Evolutionary conservation across 2,113 vertebrate species (phyloP).

Genomic region (Ictidomys tridecemlineatus): DNA sequence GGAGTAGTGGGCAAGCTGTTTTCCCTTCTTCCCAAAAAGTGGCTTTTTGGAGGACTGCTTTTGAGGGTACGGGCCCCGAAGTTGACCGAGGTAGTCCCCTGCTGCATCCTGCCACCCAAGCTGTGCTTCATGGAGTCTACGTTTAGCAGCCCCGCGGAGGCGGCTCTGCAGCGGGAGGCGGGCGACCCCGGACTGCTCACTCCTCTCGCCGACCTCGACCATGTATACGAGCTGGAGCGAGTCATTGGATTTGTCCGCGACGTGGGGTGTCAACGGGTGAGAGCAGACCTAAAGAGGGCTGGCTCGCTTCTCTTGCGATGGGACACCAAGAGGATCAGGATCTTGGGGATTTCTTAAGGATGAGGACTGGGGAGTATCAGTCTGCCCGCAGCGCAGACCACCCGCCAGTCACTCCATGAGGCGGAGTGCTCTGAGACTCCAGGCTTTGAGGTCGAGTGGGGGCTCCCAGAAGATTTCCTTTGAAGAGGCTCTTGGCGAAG

Average conservation of each 20-base stretch:
- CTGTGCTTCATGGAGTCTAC: slow-evolving; percentile 83
- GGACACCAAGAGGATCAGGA: too few species aligned
- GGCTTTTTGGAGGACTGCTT: background rate
- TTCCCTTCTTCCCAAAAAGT: fast-evolving
- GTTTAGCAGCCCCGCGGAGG: slow-evolving; percentile 87
- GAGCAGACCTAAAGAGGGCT: background rate
- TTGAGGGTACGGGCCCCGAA: background rate
- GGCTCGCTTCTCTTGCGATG: background rate
- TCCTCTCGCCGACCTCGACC: slow-evolving; percentile 65
- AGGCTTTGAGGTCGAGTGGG: background rate
- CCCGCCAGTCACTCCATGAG: background rate
- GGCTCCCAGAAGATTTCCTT: background rate
- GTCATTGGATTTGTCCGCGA: slow-evolving; percentile 80
- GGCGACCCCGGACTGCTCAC: background rate
- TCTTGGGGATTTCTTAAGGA: background rate
- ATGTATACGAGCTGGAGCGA: slow-evolving; percentile 86
- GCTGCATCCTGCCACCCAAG: background rate
- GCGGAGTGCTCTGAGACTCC: background rate
- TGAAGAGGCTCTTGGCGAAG: background rate
- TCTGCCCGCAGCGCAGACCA: background rate
- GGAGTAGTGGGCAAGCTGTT: fast-evolving
- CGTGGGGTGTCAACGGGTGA: slow-evolving; percentile 78
- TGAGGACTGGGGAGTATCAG: background rate
- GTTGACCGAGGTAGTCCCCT: background rate
- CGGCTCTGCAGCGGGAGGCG: slow-evolving; percentile 79